Conservation (phyloP, 1,140 invertebrate genomes). For the Ctenoplectra terminalis region DNA sequence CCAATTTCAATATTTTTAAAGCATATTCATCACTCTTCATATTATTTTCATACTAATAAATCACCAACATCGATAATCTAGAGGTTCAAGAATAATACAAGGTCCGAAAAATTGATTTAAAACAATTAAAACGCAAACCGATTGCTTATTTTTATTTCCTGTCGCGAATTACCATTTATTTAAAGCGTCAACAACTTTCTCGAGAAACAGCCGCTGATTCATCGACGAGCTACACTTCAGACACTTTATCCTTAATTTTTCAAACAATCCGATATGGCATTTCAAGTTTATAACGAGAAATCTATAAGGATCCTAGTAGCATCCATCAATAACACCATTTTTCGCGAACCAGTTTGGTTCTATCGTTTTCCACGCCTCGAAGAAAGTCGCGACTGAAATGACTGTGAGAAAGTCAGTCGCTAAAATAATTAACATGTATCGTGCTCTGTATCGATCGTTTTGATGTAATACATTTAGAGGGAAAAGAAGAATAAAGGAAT, state of each 20-base stretch:
- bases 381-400: conserved; percentile 66
- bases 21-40: too few species aligned
- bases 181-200: background rate
- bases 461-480: background rate
- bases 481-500: conserved; percentile 19
- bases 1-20: too few species aligned
- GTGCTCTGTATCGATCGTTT: background rate
- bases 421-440: conserved; percentile 46
- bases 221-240: background rate
- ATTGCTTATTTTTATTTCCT: background rate
- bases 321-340: background rate
- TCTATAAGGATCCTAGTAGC: background rate
- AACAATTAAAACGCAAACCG: background rate
- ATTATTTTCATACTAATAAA: too few species aligned
- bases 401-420: conserved; percentile 54
- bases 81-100: too few species aligned
- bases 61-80: too few species aligned
- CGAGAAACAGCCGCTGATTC: too few species aligned
- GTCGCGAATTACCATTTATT: background rate
- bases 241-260: background rate
- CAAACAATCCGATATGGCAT: background rate
- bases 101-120: background rate
- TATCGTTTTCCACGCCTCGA: conserved; percentile 52
- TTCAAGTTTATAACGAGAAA: background rate
- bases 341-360: conserved; percentile 9